Percentiles rank a stretch among this genome's conserved stretches.
phyloP scores from a whole-genome alignment of 2,113 vertebrate genomes.

The Hippopotamus amphibius region DNA sequence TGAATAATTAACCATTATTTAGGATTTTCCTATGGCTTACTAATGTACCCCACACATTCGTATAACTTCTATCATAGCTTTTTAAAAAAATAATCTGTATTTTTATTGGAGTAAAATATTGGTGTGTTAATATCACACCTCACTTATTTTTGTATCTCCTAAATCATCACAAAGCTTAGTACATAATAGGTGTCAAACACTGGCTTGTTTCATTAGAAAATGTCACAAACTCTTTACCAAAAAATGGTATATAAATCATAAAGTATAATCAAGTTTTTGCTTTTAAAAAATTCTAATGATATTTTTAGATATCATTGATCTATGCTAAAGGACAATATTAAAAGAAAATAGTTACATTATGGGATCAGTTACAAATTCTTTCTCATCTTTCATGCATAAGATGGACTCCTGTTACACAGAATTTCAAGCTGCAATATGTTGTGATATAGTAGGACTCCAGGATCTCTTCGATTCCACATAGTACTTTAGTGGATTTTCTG shows the following conservation, averaged over 20 bases:
- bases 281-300: background rate
- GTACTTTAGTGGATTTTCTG: background rate
- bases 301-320: background rate
- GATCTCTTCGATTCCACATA: background rate
- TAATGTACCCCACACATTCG: background rate
- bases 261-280: background rate
- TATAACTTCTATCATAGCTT: background rate
- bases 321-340: background rate
- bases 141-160: background rate
- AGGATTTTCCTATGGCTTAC: background rate
- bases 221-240: background rate
- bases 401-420: background rate
- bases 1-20: background rate
- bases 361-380: background rate
- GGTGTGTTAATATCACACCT: background rate
- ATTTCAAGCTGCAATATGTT: background rate
- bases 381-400: background rate
- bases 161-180: background rate
- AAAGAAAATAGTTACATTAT: background rate
- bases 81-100: background rate
- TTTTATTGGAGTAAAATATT: background rate
- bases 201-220: background rate
- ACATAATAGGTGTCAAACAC: background rate
- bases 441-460: background rate
- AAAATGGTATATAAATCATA: background rate